Evolutionary conservation across 2,888 invertebrate genomes (phyloP).

Genomic region (Hipparchia sbordonii): DNA sequence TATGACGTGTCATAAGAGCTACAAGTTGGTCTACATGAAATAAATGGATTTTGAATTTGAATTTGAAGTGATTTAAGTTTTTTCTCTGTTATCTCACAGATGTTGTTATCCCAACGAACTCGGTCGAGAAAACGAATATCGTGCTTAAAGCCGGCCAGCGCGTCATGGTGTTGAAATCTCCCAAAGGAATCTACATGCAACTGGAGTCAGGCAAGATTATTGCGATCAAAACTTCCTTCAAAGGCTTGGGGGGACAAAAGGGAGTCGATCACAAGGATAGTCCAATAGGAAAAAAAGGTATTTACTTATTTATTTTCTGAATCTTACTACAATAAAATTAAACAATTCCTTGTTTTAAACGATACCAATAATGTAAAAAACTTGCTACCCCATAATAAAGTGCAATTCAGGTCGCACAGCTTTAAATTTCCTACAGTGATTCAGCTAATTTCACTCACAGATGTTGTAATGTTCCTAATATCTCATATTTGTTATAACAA

Average conservation of each 20-base stretch:
- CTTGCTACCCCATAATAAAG: no score
- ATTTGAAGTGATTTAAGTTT: no score
- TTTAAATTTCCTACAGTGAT: no score
- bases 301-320: conserved; percentile 4
- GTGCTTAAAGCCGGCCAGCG: conserved; percentile 96
- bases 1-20: no score
- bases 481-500: no score
- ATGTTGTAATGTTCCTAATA: no score
- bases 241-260: conserved; percentile 83
- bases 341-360: no score
- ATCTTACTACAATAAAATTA: not conserved
- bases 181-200: conserved; percentile 98
- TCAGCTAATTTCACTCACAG: no score
- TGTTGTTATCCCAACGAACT: conserved; percentile 96
- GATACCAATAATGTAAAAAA: no score
- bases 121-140: conserved; percentile 94
- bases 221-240: conserved; percentile 92
- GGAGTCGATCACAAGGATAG: conserved; percentile 65
- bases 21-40: no score
- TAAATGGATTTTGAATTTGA: no score
- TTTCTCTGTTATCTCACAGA: conserved; percentile 70
- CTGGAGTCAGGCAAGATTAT: conserved; percentile 97
- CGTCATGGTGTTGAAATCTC: conserved; percentile 96
- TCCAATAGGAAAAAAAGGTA: conserved; percentile 72
- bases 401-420: no score